Percentiles rank a stretch among this genome's conserved stretches.
phyloP scores from a whole-genome alignment of 2,113 vertebrate genomes.

The Sinocyclocheilus grahami region DNA sequence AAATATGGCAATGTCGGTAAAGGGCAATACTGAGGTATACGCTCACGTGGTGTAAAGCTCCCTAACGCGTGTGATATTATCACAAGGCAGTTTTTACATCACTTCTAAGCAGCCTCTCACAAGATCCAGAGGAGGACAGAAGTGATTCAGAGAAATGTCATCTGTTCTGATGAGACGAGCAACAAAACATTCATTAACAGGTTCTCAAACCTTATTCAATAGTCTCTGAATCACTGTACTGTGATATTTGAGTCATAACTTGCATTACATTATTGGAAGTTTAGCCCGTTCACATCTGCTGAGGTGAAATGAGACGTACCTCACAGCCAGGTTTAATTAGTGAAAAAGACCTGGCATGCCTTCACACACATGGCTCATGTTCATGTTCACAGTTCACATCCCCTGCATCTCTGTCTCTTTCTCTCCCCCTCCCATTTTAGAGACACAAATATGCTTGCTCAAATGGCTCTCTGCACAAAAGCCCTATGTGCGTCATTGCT shows the following conservation, averaged over 20 bases:
- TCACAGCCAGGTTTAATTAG: neutral
- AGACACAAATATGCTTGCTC: slow-evolving; percentile 44
- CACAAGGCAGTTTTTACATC: slow-evolving; percentile 8
- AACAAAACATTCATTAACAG: neutral
- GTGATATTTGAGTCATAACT: slow-evolving; percentile 19
- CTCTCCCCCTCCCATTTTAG: slow-evolving; percentile 16
- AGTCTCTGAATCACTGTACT: neutral
- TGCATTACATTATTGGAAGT: neutral
- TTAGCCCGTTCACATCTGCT: neutral
- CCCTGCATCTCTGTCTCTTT: neutral
- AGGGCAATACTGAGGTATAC: neutral
- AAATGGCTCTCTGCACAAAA: slow-evolving; percentile 50
- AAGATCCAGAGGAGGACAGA: slow-evolving; percentile 10
- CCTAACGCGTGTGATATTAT: slow-evolving; percentile 7
- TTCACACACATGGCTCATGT: slow-evolving; percentile 10
- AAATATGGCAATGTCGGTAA: slow-evolving; percentile 24
- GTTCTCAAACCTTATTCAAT: neutral
- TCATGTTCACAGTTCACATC: neutral
- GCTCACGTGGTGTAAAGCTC: neutral
- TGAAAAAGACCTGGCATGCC: neutral
- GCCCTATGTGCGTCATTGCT: slow-evolving; percentile 52
- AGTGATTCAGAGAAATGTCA: slow-evolving; percentile 40
- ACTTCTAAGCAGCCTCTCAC: neutral
- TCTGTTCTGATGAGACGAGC: neutral
- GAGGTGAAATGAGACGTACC: slow-evolving; percentile 1